A percentile compares a stretch with the other conserved stretches of the same genome.
Conservation (phyloP, 2,888 invertebrate genomes). For the Morpho helenor region DNA sequence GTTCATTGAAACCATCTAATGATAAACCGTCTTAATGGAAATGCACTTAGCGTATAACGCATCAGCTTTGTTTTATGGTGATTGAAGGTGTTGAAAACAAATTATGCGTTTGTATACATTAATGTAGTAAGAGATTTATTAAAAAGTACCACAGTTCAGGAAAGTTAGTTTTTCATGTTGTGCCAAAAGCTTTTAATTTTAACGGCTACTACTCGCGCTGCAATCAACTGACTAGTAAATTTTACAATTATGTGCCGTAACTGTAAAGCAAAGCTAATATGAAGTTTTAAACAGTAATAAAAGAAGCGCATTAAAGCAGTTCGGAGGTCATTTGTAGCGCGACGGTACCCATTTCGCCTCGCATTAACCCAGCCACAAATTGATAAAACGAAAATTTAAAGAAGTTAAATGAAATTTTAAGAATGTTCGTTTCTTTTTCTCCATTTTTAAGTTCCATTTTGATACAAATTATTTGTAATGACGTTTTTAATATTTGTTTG, state of each 20-base stretch:
- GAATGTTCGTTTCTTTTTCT: too few species aligned
- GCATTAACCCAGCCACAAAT: neutral
- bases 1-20: neutral
- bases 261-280: conserved; percentile 20
- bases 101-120: conserved; percentile 4
- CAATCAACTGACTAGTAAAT: conserved; percentile 20
- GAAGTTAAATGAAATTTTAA: too few species aligned
- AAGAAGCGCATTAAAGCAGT: conserved; percentile 13
- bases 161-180: neutral
- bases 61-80: conserved; percentile 16
- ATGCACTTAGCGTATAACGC: conserved; percentile 10
- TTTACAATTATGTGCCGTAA: conserved; percentile 20
- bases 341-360: conserved; percentile 1
- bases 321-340: conserved; percentile 1
- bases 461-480: too few species aligned
- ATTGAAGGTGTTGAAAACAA: conserved; percentile 8
- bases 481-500: too few species aligned
- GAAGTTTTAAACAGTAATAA: conserved; percentile 21
- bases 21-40: conserved; percentile 3
- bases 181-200: conserved; percentile 10
- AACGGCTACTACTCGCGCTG: conserved; percentile 4
- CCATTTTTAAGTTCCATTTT: too few species aligned
- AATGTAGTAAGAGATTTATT: neutral
- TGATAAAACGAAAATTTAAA: too few species aligned
- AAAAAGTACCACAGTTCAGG: neutral